Evolutionary conservation across 64 coral and sea anemone genomes (phyloP), one percentile per base, ranked within the genome.

Genomic region (Stichodactyla mertensii): DNA sequence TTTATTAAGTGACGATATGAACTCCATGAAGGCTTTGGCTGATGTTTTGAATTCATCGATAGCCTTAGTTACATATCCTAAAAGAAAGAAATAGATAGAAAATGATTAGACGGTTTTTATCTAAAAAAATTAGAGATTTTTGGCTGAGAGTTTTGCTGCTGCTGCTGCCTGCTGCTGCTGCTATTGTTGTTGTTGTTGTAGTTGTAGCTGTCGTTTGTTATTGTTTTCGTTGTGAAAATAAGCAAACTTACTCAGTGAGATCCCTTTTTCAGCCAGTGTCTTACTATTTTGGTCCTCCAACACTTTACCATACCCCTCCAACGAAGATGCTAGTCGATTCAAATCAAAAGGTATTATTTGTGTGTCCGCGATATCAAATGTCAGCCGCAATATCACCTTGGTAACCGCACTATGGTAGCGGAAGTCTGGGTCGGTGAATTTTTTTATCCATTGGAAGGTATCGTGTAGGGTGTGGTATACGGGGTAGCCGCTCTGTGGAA

Each of bases 381-480:
- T n/a, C 23, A 95, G 61, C 55, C 83, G 61, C 0, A 89, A 53
- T 86, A 82, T 86, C 16, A 95, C 83, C 61, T 95, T 89, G 64
- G 93, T 84, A 0, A 95, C 54, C 5, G 93, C 84, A 16, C 83
- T 83, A 23, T 98, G 95, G 67, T 87, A 87, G 20, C 87, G 84
- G 77, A 98, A 94, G 23, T 89, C 87, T 28, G 89, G 95, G 83
- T 98, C 95, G 77, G 94, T 89, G 87, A 98, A 98, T 13, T 87
- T 94, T 84, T 91, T 93, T n/a, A 98, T 51, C 92, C 92, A 98
- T 14, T 91, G 55, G 77, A 94, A 98, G 8, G 92, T 87, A 57
- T 98, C 95, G 16, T 94, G 95, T 22, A 94, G 52, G 54, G 85
- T 86, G 54, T 98, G 95, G 78, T 94, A 98, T 1, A 98, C 89